Base-by-base conservation (phyloP, 2,797 vertebrate species). In the Labeo calbasu region DNA sequence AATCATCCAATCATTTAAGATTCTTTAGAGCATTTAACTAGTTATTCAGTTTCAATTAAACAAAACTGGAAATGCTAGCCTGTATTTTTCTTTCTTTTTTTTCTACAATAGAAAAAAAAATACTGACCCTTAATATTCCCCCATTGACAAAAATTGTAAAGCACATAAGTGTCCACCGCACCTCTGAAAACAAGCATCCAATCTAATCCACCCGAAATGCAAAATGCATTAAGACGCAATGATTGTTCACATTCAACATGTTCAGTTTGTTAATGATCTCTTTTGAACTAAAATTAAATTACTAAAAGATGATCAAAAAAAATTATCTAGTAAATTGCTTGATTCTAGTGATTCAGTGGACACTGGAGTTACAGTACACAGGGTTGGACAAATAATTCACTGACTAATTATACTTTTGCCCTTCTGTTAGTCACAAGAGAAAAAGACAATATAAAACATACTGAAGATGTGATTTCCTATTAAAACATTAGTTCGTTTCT, bases 371-470 rank as follows among this genome's bases (percentile, higher is more conserved):
- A 70, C 17, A 63, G 28, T 61, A n/a, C 36, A 66, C 32, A 83
- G 81, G 81, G 76, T 68, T 83, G 85, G 75, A 86, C 80, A 79
- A 83, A 80, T 73, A 57, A 68, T 43, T 46, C 19, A 68, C 5
- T 1, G 3, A 73, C 46, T 14, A 51, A 63, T 78, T 2, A 0
- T 25, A 2, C 1, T 53, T 76, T 69, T 69, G 8, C 14, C 5
- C 10, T 46, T 46, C 51, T 50, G 17, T 19, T 48, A 50, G 9
- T 32, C 8, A 40, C 32, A 72, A 15, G 17, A 59, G n/a, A 14
- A 40, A 23, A 40, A 25, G 13, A 12, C 25, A 2, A 59, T 2
- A 59, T 4, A 59, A 59, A 77, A 25, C 2, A 1, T 7, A 61
- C 55, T 28, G 2, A 81, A 59, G 53, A 21, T n/a, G 51, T 19